phyloP scores from a whole-genome alignment of 2,888 invertebrate genomes.

The Oxycera nigricornis region DNA sequence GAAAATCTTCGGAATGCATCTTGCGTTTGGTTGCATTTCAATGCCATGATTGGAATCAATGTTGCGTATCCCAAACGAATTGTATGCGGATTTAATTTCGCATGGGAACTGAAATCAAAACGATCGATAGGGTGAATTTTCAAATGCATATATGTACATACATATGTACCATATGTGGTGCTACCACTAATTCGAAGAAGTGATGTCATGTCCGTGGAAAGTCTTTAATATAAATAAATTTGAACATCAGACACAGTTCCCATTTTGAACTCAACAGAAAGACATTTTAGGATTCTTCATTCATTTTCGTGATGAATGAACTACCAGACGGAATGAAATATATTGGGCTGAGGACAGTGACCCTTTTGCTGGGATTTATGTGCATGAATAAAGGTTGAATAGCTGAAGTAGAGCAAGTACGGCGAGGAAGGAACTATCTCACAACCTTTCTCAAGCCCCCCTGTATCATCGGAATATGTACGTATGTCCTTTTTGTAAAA shows the following conservation, averaged over 20 bases:
- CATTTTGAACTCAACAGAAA: neutral
- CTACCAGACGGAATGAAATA: neutral
- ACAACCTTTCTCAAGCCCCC: slow-evolving; percentile 8
- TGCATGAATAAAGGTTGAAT: neutral
- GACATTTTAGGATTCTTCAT: neutral
- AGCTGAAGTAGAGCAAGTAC: neutral
- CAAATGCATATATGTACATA: no score
- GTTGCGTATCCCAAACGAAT: slow-evolving; percentile 29
- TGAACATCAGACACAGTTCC: neutral
- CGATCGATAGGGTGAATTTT: slow-evolving; percentile 1
- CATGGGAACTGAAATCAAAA: neutral
- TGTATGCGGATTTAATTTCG: slow-evolving; percentile 22
- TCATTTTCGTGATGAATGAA: neutral
- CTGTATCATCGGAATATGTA: neutral
- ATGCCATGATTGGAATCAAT: slow-evolving; percentile 1
- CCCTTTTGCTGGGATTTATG: neutral
- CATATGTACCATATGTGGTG: neutral
- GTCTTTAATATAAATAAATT: neutral
- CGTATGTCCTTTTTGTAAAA: neutral
- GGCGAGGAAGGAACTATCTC: slow-evolving; percentile 10
- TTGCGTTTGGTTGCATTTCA: neutral
- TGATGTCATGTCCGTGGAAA: neutral
- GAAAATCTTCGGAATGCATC: neutral
- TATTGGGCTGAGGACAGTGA: slow-evolving; percentile 7
- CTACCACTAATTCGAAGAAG: neutral